phyloP scores from a whole-genome alignment of 2,888 invertebrate genomes.

The Pecten maximus region DNA sequence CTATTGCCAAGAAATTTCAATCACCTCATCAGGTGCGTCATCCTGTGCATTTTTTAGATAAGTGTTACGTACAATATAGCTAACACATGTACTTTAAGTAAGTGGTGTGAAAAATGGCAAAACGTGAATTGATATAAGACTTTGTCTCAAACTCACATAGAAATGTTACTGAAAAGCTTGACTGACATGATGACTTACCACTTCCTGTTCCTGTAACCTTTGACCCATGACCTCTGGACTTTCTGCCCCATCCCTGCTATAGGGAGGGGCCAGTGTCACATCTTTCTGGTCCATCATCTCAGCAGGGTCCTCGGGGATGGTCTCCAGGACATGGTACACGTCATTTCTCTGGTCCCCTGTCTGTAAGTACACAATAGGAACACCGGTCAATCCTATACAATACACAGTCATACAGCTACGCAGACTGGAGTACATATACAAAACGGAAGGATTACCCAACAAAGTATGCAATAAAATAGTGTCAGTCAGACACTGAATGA shows the following conservation, averaged over 20 bases:
- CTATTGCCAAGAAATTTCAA: too few relatives aligned
- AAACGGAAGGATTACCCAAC: background rate
- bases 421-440: background rate
- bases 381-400: background rate
- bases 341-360: slow-evolving; percentile 7
- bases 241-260: background rate
- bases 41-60: too few relatives aligned
- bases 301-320: slow-evolving; percentile 47
- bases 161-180: too few relatives aligned
- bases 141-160: too few relatives aligned
- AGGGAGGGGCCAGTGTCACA: background rate
- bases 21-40: too few relatives aligned
- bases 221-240: slow-evolving; percentile 31
- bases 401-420: background rate
- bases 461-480: background rate
- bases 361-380: slow-evolving; percentile 3
- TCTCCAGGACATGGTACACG: slow-evolving; percentile 40
- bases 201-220: slow-evolving; percentile 29
- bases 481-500: too few relatives aligned
- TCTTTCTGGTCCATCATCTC: slow-evolving; percentile 39
- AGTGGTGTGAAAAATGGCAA: too few relatives aligned
- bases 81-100: too few relatives aligned
- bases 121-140: too few relatives aligned
- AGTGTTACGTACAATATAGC: too few relatives aligned
- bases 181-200: background rate